Conservation (phyloP, 2,113 vertebrate genomes). For the Solea solea region DNA sequence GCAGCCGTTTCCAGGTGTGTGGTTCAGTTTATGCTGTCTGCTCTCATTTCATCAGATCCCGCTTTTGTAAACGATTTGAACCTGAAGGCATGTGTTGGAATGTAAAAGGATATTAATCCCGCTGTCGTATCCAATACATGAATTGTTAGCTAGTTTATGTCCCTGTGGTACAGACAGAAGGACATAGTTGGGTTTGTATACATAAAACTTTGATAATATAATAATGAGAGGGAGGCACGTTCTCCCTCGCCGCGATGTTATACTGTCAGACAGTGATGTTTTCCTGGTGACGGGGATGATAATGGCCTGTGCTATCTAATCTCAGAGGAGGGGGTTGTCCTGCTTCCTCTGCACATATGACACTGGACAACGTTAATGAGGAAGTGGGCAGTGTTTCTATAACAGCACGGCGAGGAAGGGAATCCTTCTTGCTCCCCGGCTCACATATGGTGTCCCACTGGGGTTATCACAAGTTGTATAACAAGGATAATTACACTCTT, state of each 20-base stretch:
- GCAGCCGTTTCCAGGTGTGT: conserved; percentile 68
- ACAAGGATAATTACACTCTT: conserved; percentile 31
- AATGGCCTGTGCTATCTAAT: conserved; percentile 61
- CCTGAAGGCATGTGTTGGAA: conserved; percentile 30
- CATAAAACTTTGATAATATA: conserved; percentile 20
- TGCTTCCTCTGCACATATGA: conserved; percentile 50
- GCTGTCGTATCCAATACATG: conserved; percentile 20
- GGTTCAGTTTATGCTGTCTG: conserved; percentile 52
- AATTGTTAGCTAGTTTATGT: conserved; percentile 31
- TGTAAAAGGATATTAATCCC: conserved; percentile 44
- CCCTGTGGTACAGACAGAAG: conserved; percentile 10
- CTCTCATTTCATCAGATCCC: conserved; percentile 54
- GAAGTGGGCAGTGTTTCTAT: conserved; percentile 43
- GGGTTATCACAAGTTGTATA: conserved; percentile 35
- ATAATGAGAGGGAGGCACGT: conserved; percentile 37
- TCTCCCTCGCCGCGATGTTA: background rate
- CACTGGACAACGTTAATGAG: conserved; percentile 52
- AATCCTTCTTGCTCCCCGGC: conserved; percentile 16
- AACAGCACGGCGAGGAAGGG: conserved; percentile 10
- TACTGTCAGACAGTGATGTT: conserved; percentile 43
- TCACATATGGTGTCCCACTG: conserved; percentile 19
- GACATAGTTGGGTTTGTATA: background rate
- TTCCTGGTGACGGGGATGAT: conserved; percentile 34
- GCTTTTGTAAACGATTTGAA: conserved; percentile 44
- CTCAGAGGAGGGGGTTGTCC: conserved; percentile 29